Conservation (phyloP, 2,888 invertebrate genomes). For the Barypeithes pellucidus region DNA sequence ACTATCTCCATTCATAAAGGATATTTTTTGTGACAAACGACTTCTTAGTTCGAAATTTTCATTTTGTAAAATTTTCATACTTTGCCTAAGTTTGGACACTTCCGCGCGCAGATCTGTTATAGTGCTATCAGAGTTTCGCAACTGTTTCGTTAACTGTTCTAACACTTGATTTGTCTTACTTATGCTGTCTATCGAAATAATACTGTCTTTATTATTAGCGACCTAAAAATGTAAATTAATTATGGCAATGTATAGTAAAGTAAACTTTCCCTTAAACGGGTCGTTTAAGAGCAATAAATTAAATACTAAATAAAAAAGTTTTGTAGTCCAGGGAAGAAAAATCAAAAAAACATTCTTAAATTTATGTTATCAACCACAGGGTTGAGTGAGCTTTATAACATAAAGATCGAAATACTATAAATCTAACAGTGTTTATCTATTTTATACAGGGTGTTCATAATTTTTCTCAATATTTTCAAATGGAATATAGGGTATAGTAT, state of each 20-base stretch:
- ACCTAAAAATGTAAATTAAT: constrained; percentile 25
- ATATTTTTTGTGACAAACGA: constrained; percentile 67
- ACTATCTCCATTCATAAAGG: constrained; percentile 59
- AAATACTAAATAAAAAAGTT: too few species aligned
- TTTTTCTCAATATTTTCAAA: too few species aligned
- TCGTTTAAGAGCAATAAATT: too few species aligned
- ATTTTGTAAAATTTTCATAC: constrained; percentile 83
- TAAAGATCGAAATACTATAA: too few species aligned
- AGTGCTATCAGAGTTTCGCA: constrained; percentile 77
- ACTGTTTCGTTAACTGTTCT: constrained; percentile 73
- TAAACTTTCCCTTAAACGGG: too few species aligned
- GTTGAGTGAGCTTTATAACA: too few species aligned
- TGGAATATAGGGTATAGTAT: too few species aligned
- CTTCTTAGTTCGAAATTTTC: constrained; percentile 87
- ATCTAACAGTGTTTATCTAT: too few species aligned
- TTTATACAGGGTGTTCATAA: too few species aligned
- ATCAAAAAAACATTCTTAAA: too few species aligned
- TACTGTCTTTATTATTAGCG: constrained; percentile 56
- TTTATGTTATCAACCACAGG: too few species aligned
- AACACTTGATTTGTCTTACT: constrained; percentile 67
- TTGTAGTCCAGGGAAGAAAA: too few species aligned
- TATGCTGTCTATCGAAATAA: constrained; percentile 58
- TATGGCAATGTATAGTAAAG: background rate
- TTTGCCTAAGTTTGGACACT: constrained; percentile 76
- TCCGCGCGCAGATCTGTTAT: constrained; percentile 79